Evolutionary conservation across 2,888 invertebrate species (phyloP), one percentile per base, ranked within the genome.

Genomic region (Agriotes lineatus): DNA sequence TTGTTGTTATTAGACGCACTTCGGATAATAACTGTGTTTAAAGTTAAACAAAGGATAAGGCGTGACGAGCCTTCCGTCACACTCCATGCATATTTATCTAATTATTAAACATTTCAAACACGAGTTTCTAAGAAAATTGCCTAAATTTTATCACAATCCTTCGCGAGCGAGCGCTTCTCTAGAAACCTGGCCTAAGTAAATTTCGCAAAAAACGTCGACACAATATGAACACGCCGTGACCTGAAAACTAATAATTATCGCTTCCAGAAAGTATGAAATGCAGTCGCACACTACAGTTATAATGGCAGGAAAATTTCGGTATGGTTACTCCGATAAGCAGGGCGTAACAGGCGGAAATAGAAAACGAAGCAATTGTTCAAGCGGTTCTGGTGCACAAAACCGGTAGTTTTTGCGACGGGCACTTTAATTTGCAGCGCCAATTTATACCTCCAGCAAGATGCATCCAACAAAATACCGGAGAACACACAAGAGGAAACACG

Each of bases 31-130:
- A 71, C 69, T 67, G 63, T 71, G 68, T 71, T 73, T 71, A 67
- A 70, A 63, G 60, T 69, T 71, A 64, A 73, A 73, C 72, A 71
- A 73, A 73, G 72, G 71, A 71, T 67, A 66, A 67, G 71, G 72
- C 69, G 72, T 71, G 70, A 67, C 72, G 52, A 71, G 58, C 57
- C 67, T 71, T 73, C 71, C 72, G 71, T 67, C 64, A 66, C 69
- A 67, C 64, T 65, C 54, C 56, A 25, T 63, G 68, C 52, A 63
- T 52, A 59, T 68, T 68, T 63, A 59, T 52, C 42, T 68, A 68
- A 63, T 68, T 68, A 58, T 52, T 68, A 58, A 59, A 19, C 58
- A 59, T 59, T 59, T 33, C 33, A 50, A 45, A 67, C 44, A 50
- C 48, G 65, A 65, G 48, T 50, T 65, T 58, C 48, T 30, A 52